A percentile compares a stretch with the other conserved stretches of the same genome.
Evolutionary conservation across 1,140 invertebrate genomes (phyloP).

Genomic region (Drosophila malerkotliana): DNA sequence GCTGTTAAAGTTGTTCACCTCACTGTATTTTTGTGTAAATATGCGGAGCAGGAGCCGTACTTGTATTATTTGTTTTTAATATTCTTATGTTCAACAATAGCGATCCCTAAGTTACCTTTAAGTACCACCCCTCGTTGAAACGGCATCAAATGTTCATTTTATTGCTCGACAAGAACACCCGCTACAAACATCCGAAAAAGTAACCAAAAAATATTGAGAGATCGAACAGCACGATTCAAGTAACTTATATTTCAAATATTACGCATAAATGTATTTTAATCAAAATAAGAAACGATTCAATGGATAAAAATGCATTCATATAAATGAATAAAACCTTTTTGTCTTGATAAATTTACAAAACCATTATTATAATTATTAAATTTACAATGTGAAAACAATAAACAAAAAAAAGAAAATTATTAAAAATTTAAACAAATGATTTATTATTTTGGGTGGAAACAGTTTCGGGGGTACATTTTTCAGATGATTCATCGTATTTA

Average conservation of each 20-base stretch:
- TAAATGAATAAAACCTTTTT: conserved; percentile 74
- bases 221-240: conserved; percentile 53
- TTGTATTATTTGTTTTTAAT: conserved; percentile 71
- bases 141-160: conserved; percentile 73
- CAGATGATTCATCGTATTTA: no score
- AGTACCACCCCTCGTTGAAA: conserved; percentile 55
- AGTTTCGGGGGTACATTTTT: no score
- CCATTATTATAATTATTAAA: conserved; percentile 82
- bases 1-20: conserved; percentile 71
- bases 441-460: background rate
- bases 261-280: conserved; percentile 83
- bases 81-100: conserved; percentile 46
- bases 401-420: conserved; percentile 68
- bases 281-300: conserved; percentile 66
- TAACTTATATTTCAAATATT: conserved; percentile 82
- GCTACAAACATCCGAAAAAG: conserved; percentile 47
- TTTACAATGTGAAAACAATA: conserved; percentile 79
- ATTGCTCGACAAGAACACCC: conserved; percentile 38
- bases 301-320: conserved; percentile 47
- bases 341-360: conserved; percentile 83
- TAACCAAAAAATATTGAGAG: conserved; percentile 42
- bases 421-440: conserved; percentile 52
- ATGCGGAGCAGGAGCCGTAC: conserved; percentile 44
- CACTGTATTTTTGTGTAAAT: conserved; percentile 60
- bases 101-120: conserved; percentile 43